These are phyloP conservation scores for Diaperis boleti DNA, from an alignment of 2,888 invertebrate genomes.

Conservation along the genomic window DNA sequence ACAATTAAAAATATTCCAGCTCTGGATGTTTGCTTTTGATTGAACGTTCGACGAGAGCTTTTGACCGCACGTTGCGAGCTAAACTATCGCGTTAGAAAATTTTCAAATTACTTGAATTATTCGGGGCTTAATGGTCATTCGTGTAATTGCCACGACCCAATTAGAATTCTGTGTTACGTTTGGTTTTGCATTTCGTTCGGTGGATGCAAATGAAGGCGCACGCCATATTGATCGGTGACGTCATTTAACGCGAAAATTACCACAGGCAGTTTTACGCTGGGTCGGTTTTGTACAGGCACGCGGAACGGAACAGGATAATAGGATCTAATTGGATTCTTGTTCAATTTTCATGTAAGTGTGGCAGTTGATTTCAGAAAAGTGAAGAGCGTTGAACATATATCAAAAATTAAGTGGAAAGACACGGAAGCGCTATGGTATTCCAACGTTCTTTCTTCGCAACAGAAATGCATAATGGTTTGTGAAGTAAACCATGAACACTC, in stretches of 20 bases:
- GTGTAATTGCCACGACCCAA: constrained; percentile 12
- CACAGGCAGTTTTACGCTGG: no score
- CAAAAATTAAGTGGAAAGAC: no score
- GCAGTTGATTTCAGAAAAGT: no score
- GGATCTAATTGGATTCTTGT: no score
- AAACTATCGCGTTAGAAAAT: not conserved
- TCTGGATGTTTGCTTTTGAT: constrained; percentile 11
- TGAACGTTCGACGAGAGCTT: constrained; percentile 15
- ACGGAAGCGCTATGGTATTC: no score
- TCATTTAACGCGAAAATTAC: not conserved
- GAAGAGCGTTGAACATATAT: no score
- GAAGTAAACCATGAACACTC: no score
- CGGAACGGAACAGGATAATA: no score
- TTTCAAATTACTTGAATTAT: not conserved
- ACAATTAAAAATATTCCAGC: constrained; percentile 31
- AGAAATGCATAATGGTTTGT: no score
- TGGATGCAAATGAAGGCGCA: not conserved
- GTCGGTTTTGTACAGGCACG: no score
- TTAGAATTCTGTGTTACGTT: constrained; percentile 13
- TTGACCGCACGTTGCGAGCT: not conserved
- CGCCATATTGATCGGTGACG: constrained; percentile 20
- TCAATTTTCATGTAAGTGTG: no score
- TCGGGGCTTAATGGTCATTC: constrained; percentile 15
- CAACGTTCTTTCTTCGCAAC: no score
- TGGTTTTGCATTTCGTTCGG: constrained; percentile 19